Evolutionary conservation across 2,113 vertebrate genomes (phyloP).

Genomic region (Mellivora capensis): DNA sequence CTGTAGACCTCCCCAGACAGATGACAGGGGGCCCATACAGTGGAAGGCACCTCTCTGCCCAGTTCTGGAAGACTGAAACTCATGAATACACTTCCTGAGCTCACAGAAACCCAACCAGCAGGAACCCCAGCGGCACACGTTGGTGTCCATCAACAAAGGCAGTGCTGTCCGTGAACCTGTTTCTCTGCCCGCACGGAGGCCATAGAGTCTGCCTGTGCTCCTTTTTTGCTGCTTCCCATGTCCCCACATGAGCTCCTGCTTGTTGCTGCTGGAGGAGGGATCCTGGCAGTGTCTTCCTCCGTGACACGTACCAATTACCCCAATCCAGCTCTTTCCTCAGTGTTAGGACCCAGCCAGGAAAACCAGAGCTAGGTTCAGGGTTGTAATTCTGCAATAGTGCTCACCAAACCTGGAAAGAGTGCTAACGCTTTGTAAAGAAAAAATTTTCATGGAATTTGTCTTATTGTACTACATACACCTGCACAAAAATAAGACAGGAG

Average conservation of each 20-base stretch:
- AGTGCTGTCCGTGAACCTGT: background rate
- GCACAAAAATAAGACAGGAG: background rate
- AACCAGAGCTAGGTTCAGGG: background rate
- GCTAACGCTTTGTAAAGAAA: background rate
- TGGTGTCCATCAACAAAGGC: accelerated
- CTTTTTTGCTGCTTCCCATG: background rate
- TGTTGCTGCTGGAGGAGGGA: background rate
- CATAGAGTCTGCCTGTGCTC: accelerated
- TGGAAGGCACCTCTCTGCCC: background rate
- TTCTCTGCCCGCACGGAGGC: accelerated
- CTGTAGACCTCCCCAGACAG: background rate
- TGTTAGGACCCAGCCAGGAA: background rate
- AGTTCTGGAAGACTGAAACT: background rate
- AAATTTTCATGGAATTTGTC: background rate
- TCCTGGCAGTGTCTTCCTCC: background rate
- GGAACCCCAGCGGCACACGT: accelerated
- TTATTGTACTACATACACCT: background rate
- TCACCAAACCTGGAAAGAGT: background rate
- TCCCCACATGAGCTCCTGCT: accelerated
- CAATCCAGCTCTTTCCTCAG: background rate
- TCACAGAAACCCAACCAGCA: too few relatives aligned
- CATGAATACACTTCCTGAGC: accelerated
- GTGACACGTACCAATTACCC: accelerated
- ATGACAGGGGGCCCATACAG: accelerated
- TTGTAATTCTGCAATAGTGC: accelerated